Evolutionary conservation across 2,888 invertebrate genomes (phyloP), one percentile per base, ranked within the genome.

Genomic region (Ligdia adustata): DNA sequence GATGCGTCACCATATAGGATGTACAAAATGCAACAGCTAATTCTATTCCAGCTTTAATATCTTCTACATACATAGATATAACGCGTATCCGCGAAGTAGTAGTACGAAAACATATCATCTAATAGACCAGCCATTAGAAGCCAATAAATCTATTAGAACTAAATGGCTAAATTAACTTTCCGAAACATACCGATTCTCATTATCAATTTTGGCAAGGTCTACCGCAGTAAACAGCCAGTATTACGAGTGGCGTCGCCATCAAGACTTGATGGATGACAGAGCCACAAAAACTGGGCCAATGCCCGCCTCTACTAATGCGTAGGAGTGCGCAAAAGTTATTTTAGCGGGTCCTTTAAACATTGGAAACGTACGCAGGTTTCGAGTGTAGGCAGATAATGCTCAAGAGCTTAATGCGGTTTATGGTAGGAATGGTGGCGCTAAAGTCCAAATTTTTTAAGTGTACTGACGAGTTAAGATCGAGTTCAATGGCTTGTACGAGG

Each of bases 251-350:
- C 22, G 29, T 38, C 37, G 60, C 60, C n/a, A n/a, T 57, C 50
- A 51, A 57, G 55, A 55, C 7, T 47, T 66, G 68, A 66, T 64
- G 58, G 55, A 62, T 47, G 57, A 57, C 56, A 54, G 56, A 55
- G 41, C 22, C 60, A 57, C 64, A 73, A 70, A 70, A 78, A 72
- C 60, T 69, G 52, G 67, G 74, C 63, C 73, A 69, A 59, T 64
- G 74, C 57, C 69, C 72, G 37, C 33, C 34, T 27, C 40, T 31
- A 28, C 26, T n/a, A n/a, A 7, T 54, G 58, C 62, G 60, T 61
- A 55, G 60, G 60, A 38, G 56, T 50, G 29, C 42, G 54, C 53
- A 55, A 52, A 56, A 55, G 55, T 56, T 56, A 63, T 60, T 64
- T 54, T 52, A 57, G 46, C 50, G 54, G 52, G 54, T 59, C 57